Evolutionary conservation across 2,797 vertebrate species (phyloP).

Genomic region (Rhinichthys osculus): DNA sequence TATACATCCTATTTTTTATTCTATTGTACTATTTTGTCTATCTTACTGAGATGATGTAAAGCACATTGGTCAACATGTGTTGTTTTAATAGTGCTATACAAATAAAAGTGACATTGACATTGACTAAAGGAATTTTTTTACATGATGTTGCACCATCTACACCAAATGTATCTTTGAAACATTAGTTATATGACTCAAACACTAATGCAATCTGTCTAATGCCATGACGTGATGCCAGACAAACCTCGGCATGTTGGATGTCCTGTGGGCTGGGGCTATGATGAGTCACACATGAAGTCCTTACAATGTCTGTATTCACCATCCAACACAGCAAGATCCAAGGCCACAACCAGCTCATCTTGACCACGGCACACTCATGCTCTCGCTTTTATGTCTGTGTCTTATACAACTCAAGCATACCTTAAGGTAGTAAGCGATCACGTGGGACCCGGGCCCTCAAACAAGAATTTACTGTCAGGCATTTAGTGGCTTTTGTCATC

Average conservation of each 20-base stretch:
- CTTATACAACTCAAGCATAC: slow-evolving; percentile 62
- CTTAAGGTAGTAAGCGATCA: slow-evolving; percentile 60
- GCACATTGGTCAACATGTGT: too few relatives aligned
- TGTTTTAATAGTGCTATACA: too few relatives aligned
- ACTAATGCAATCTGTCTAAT: not conserved
- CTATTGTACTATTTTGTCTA: too few relatives aligned
- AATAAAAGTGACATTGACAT: not conserved
- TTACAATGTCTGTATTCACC: slow-evolving; percentile 55
- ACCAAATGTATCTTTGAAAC: not conserved
- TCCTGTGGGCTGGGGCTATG: slow-evolving; percentile 63
- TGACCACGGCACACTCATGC: slow-evolving; percentile 54
- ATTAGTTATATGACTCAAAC: not conserved
- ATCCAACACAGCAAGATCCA: slow-evolving; percentile 66
- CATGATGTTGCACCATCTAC: not conserved
- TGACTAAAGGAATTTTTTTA: not conserved
- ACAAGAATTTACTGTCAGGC: slow-evolving; percentile 56
- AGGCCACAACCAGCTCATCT: slow-evolving; percentile 65
- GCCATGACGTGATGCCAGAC: slow-evolving; percentile 36
- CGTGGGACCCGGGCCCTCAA: slow-evolving; percentile 50
- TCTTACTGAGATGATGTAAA: too few relatives aligned
- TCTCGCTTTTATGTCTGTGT: slow-evolving; percentile 45
- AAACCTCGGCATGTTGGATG: slow-evolving; percentile 70
- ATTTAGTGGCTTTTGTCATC: slow-evolving; percentile 65
- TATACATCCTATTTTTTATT: too few relatives aligned
- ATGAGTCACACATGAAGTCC: slow-evolving; percentile 63